Evolutionary conservation across 2,797 vertebrate species (phyloP), one percentile per base, ranked within the genome.

Genomic region (Steatocranus sp.): DNA sequence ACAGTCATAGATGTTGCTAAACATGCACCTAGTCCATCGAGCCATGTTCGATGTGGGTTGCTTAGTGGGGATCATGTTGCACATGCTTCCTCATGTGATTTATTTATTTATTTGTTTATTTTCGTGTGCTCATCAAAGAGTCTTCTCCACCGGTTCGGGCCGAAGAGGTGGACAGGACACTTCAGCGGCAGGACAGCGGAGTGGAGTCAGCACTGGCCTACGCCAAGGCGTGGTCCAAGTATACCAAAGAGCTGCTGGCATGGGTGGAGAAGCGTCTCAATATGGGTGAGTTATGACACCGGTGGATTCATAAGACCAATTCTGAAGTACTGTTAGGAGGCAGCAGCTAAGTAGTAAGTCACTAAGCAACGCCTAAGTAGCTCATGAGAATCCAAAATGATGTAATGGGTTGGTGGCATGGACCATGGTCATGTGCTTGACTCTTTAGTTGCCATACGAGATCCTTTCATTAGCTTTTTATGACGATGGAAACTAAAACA

Each of bases 201-300:
- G 96, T 99, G 92, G 98, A 99, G 90, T 97, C 97, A 0, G 98
- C 97, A 41, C 95, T 99, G 86, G 97, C 97, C 6, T 99, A 99
- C n/a, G 97, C 97, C 84, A 99, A 99, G 96, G 96, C 97, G 10
- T 99, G 98, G 98, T 99, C 98, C 89, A 99, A 99, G 93, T 99
- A 99, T 86, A 97, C 97, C 92, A 99, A 99, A 96, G 98, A 99
- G 88, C 95, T 99, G 87, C 95, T 99, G 78, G 94, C 95, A 14
- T 99, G 98, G 98, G 97, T 99, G 95, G 99, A 99, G 82, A 99
- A 98, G 93, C 97, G 97, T 68, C 96, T 99, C 91, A 97, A 87
- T 76, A 90, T 97, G 93, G 99, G 99, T 99, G 94, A 97, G 98
- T 97, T 11, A 14, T 23, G 30, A 23, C 43, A 38, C 25, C 41